Conservation (phyloP, 2,113 vertebrate genomes). For the Phyllopteryx taeniolatus region DNA sequence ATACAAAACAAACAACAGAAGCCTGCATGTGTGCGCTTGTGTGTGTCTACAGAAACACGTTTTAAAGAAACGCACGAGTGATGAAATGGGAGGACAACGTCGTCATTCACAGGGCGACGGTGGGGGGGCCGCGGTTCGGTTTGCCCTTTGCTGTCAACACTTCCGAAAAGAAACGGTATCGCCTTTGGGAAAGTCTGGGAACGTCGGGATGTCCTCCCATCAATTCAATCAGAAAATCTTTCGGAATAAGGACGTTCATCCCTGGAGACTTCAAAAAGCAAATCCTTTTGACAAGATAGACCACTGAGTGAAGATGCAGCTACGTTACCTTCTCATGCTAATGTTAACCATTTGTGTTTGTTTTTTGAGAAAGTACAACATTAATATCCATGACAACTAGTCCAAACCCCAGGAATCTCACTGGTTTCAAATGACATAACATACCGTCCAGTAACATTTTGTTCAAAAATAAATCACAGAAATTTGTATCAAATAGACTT, state of each 20-base stretch:
- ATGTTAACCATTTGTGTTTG: not conserved
- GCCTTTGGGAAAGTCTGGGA: not conserved
- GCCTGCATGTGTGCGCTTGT: not conserved
- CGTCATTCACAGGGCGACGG: not conserved
- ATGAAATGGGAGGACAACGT: not conserved
- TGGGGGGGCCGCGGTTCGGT: not conserved
- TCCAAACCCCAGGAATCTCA: too few species aligned
- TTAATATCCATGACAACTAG: too few species aligned
- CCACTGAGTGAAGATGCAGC: not conserved
- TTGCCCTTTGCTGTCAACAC: not conserved
- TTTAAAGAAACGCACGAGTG: not conserved
- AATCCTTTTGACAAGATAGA: not conserved
- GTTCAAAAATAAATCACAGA: too few species aligned
- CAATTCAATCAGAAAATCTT: not conserved
- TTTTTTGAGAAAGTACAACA: too few species aligned
- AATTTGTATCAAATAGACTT: too few species aligned
- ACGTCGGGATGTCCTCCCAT: not conserved
- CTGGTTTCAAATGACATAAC: too few species aligned
- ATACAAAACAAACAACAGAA: constrained; percentile 69
- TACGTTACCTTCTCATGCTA: not conserved
- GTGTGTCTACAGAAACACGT: constrained; percentile 1
- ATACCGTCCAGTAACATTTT: too few species aligned
- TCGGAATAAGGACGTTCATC: not conserved
- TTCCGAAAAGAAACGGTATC: not conserved
- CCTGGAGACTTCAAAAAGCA: not conserved